Evolutionary conservation across 2,797 vertebrate genomes (phyloP), one percentile per base, ranked within the genome.

Genomic region (Xyrichtys novacula): DNA sequence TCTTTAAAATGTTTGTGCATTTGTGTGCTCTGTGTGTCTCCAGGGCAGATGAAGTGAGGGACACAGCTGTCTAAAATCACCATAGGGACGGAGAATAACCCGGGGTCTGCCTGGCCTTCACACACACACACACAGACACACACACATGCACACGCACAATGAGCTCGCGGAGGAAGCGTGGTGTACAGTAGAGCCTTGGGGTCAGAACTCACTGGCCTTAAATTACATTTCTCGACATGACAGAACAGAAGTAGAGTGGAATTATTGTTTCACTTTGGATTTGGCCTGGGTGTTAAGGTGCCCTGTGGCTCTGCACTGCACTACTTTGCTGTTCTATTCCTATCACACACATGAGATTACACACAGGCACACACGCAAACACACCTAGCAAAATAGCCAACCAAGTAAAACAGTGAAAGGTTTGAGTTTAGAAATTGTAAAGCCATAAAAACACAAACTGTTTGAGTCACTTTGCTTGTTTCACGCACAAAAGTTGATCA

Each of bases 151-250:
- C 22, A 57, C 38, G 49, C 63, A 50, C 22, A 52, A 50, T 4
- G n/a, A 66, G 70, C 64, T 78, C 66, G 76, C 34, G 28, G 17
- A 80, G 55, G 39, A 60, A 65, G 53, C 22, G 23, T 42, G 40
- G 68, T 83, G 65, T 83, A 86, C 72, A 84, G 79, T 85, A 73
- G 72, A 88, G 91, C 93, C 94, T 72, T 76, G 55, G 90, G 94
- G 93, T 91, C 90, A 85, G 52, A 89, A 88, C 81, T 92, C 84
- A 84, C 86, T 93, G 92, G 89, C 92, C 90, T 91, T 89, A 93
- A 93, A 93, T 93, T 89, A 90, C 84, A 90, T 92, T 91, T 91
- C 88, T 91, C 91, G 83, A 92, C 89, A 88, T 88, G 92, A 92
- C 90, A 88, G 89, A 89, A 83, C 89, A 92, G 86, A 92, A 91